These are phyloP conservation scores for Plectrocnemia conspersa DNA, from an alignment of 1,140 invertebrate genomes.

Conservation along the genomic window DNA sequence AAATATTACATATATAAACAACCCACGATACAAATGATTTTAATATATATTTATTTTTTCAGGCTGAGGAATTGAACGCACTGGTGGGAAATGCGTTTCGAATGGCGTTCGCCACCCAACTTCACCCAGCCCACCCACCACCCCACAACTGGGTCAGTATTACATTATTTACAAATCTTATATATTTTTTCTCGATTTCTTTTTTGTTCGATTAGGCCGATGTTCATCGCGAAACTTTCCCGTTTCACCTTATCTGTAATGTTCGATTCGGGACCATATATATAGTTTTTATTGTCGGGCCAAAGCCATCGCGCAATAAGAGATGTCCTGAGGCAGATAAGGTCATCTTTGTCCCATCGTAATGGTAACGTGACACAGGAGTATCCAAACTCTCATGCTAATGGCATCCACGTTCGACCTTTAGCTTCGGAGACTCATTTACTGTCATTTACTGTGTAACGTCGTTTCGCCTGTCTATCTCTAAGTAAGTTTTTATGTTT, in stretches of 20 bases:
- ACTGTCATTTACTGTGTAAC: neutral
- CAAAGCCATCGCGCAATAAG: no score
- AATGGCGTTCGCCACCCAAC: constrained; percentile 83
- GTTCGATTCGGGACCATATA: no score
- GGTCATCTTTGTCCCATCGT: no score
- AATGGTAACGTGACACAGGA: constrained; percentile 12
- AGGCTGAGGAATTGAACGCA: constrained; percentile 84
- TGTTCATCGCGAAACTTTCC: no score
- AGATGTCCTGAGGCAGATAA: no score
- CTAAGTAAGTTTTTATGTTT: constrained; percentile 18
- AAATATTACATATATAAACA: no score
- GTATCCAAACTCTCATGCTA: constrained; percentile 22
- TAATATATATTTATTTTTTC: constrained; percentile 49
- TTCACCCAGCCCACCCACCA: constrained; percentile 57
- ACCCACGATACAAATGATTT: no score
- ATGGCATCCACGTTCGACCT: constrained; percentile 18
- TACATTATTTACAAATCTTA: constrained; percentile 3
- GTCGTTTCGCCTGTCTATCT: neutral
- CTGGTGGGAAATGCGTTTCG: constrained; percentile 88
- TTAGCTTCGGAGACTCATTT: constrained; percentile 8
- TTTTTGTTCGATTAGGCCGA: no score
- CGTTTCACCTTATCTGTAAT: no score
- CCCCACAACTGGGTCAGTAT: constrained; percentile 52
- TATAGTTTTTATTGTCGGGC: no score
- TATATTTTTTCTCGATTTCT: neutral